phyloP scores from a whole-genome alignment of 2,113 vertebrate genomes.

The Gulo gulo region DNA sequence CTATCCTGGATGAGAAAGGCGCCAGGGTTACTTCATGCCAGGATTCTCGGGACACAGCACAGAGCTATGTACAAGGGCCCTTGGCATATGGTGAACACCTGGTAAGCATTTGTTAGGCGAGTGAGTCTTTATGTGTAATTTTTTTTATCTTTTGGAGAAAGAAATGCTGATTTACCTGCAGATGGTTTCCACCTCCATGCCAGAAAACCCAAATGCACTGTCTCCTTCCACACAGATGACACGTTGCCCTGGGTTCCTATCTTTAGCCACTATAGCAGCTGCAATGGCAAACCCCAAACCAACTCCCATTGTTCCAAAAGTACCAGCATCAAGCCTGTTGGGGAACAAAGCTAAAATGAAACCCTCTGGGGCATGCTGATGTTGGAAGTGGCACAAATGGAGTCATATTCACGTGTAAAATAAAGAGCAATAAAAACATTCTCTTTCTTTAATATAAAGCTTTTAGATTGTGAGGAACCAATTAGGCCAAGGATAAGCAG shows the following conservation, averaged over 20 bases:
- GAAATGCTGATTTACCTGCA: conserved; percentile 87
- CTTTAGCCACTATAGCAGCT: conserved; percentile 89
- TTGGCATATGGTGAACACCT: not conserved
- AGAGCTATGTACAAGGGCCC: too few species aligned
- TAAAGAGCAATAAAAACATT: not conserved
- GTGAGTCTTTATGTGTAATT: not conserved
- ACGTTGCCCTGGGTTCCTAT: conserved; percentile 76
- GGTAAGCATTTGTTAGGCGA: not conserved
- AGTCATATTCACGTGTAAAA: not conserved
- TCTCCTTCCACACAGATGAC: conserved; percentile 96
- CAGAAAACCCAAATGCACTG: conserved; percentile 98
- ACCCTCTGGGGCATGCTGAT: not conserved
- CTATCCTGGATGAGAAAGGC: not conserved
- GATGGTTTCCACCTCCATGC: conserved; percentile 98
- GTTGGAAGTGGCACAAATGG: not conserved
- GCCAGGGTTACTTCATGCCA: rapidly evolving
- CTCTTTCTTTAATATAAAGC: not conserved
- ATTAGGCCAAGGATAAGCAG: not conserved
- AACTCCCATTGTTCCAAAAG: conserved; percentile 98
- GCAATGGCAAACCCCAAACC: conserved; percentile 96
- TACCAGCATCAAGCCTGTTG: conserved; percentile 94
- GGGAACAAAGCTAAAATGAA: conserved; percentile 36
- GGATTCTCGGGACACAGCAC: not conserved
- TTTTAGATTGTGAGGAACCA: not conserved
- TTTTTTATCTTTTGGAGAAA: not conserved